phyloP scores from a whole-genome alignment of 2,888 invertebrate species.

The Phasia obesa region DNA sequence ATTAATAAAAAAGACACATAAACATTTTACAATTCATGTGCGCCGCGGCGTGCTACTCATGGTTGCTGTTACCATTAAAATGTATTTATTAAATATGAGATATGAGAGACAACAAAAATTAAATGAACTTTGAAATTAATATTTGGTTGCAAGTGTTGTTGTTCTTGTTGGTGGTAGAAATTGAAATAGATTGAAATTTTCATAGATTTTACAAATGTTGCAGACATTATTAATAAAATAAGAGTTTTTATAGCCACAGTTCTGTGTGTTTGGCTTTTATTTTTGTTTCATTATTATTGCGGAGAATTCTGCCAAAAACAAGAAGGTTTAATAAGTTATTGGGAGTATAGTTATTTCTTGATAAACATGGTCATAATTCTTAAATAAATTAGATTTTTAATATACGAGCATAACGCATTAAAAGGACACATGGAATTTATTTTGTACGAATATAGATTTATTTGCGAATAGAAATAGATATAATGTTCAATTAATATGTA shows the following conservation, averaged over 20 bases:
- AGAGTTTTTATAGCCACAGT: slow-evolving; percentile 10
- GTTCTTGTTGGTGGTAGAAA: not conserved
- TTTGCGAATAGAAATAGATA: not conserved
- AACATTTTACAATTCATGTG: not conserved
- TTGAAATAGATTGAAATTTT: slow-evolving; percentile 26
- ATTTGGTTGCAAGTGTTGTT: not conserved
- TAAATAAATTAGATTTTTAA: slow-evolving; percentile 60
- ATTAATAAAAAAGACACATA: not conserved
- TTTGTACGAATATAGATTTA: slow-evolving; percentile 11
- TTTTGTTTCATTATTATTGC: not conserved
- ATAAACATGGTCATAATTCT: slow-evolving; percentile 46
- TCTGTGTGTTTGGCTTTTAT: not conserved
- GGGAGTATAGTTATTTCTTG: slow-evolving; percentile 23
- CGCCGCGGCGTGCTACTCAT: too few relatives aligned
- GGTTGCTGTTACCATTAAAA: not conserved
- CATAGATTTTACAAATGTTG: slow-evolving; percentile 53
- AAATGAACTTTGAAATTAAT: slow-evolving; percentile 70
- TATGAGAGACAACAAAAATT: slow-evolving; percentile 46
- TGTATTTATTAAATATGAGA: slow-evolving; percentile 15
- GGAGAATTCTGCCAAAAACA: slow-evolving; percentile 16
- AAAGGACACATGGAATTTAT: not conserved
- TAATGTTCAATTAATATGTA: slow-evolving; percentile 63
- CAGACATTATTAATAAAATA: slow-evolving; percentile 1
- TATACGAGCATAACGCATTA: slow-evolving; percentile 6
- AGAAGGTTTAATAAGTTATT: slow-evolving; percentile 13